Conservation (phyloP, 2,797 vertebrate genomes). For the Sebastes nivosus region DNA sequence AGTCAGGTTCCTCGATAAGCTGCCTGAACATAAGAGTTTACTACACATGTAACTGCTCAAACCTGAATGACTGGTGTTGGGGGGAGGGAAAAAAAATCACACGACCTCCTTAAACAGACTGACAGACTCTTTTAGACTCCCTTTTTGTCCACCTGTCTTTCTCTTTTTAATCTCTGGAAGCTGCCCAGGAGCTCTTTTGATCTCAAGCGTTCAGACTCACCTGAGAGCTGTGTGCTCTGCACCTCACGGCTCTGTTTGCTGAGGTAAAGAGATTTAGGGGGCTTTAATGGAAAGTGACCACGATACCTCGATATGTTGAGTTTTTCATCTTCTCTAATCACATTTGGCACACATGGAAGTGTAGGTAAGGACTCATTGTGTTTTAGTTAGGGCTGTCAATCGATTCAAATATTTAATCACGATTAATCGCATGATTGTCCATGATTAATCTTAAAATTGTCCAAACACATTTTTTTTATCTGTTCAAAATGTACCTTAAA, state of each 20-base stretch:
- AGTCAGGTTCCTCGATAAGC: background rate
- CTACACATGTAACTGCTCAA: background rate
- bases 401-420: too few relatives aligned
- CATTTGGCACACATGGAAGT: background rate
- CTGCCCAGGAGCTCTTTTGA: slow-evolving; percentile 46
- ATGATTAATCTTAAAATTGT: too few relatives aligned
- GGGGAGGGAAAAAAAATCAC: background rate
- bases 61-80: background rate
- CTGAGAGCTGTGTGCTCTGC: slow-evolving; percentile 33
- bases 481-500: too few relatives aligned
- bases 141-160: slow-evolving; percentile 43
- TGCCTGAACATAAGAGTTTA: background rate
- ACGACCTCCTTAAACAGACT: slow-evolving; percentile 23
- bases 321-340: background rate
- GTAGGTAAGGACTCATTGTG: background rate
- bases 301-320: background rate
- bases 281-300: slow-evolving; percentile 43
- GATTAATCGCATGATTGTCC: too few relatives aligned
- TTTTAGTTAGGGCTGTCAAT: background rate
- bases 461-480: too few relatives aligned
- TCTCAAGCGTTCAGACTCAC: slow-evolving; percentile 16
- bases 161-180: slow-evolving; percentile 51
- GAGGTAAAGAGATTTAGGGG: slow-evolving; percentile 3
- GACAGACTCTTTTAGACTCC: slow-evolving; percentile 23
- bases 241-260: slow-evolving; percentile 4